Evolutionary conservation across 53 echinoderm and acorn worm species (phyloP).

Genomic region (Zoroaster sp.): DNA sequence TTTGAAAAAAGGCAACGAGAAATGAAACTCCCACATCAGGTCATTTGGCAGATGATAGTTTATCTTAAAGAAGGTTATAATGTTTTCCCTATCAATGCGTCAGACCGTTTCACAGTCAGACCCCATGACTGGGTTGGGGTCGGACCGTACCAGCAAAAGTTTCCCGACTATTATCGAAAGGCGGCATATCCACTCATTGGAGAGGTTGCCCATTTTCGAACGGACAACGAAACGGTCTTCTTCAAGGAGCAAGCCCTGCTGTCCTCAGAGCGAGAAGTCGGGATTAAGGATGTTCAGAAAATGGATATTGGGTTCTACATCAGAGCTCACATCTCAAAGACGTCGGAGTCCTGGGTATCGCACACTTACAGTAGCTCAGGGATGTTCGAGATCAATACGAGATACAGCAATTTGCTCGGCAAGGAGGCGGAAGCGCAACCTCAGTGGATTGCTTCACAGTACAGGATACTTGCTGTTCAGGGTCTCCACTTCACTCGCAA

Average conservation of each 20-base stretch:
- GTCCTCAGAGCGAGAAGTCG: background rate
- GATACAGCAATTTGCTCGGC: constrained; percentile 60
- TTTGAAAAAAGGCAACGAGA: background rate
- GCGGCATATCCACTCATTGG: constrained; percentile 79
- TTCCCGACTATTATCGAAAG: constrained; percentile 70
- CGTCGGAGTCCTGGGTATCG: constrained; percentile 50
- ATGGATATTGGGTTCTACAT: constrained; percentile 59
- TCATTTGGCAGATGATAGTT: constrained; percentile 62
- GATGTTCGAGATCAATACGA: constrained; percentile 67
- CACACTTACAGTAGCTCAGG: constrained; percentile 69
- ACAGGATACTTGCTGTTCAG: constrained; percentile 65
- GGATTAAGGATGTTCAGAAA: background rate
- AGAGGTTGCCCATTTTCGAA: constrained; percentile 57
- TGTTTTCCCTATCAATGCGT: constrained; percentile 44
- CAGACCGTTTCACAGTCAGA: constrained; percentile 54
- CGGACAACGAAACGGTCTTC: constrained; percentile 20
- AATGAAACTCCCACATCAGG: constrained; percentile 38
- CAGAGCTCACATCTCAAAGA: constrained; percentile 60
- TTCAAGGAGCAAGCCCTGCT: constrained; percentile 30
- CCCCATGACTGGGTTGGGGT: constrained; percentile 72
- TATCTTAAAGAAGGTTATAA: constrained; percentile 75
- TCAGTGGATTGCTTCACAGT: constrained; percentile 63
- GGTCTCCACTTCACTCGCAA: constrained; percentile 80
- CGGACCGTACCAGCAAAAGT: constrained; percentile 68
- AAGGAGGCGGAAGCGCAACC: constrained; percentile 44